Evolutionary conservation across 2,797 vertebrate species (phyloP), one percentile per base, ranked within the genome.

Genomic region (Atherinosoma microstoma): DNA sequence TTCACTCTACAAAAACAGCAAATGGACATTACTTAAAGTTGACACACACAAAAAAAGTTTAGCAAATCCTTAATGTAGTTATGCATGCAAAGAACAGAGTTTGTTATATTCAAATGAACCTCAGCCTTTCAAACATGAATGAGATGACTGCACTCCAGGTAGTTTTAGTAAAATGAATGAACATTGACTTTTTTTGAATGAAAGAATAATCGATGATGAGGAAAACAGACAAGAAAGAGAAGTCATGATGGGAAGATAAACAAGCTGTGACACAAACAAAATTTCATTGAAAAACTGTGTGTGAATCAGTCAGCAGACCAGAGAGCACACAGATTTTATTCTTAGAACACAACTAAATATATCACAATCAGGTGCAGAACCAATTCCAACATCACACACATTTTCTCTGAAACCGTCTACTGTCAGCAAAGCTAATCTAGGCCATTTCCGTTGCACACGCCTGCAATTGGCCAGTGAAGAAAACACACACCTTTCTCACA

Each of bases 391-490:
- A 66, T 54, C 67, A 73, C 56, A 66, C 16, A 51, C 69, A 69
- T 49, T 53, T 77, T 82, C 63, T 78, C 70, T 73, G 51, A 73
- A 86, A 85, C 80, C 38, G 59, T 74, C 67, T 66, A 40, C 79
- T 60, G 74, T 88, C 85, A 85, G 85, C 80, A 84, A 51, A 67
- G 70, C 64, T 78, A 78, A 82, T 79, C 38, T 79, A 51, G 78
- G 27, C 56, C 51, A 69, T 71, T 75, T 70, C 73, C 70, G 71
- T 67, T 63, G 11, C 66, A 78, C 24, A 29, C 51, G 49, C 56
- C 32, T 64, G 54, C 72, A 75, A 51, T 40, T 73, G 63, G 62
- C 3, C 49, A 69, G 66, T 32, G n/a, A 38, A 71, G 29, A 13
- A 57, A 61, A 54, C 45, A 53, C n/a, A 58, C 42, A 62, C 45